These are phyloP conservation scores for Hapalemur alaotrensis DNA, from an alignment of 2,797 vertebrate species.

Conservation along the genomic window DNA sequence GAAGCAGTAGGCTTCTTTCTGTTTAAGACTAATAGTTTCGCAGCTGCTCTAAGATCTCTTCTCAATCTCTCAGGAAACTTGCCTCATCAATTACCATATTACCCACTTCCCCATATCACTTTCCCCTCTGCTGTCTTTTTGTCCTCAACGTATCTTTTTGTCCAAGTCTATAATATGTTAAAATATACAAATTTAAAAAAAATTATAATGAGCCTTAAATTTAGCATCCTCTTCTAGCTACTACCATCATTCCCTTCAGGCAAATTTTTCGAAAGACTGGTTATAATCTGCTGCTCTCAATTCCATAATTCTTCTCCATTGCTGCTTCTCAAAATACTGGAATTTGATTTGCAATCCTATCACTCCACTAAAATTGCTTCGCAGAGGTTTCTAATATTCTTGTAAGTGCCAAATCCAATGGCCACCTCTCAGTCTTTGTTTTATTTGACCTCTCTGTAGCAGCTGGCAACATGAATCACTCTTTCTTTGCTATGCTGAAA, in stretches of 20 bases:
- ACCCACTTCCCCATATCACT: not conserved
- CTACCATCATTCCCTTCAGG: not conserved
- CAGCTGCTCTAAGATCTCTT: not conserved
- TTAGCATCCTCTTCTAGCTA: conserved; percentile 8
- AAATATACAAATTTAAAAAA: not conserved
- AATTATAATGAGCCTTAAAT: not conserved
- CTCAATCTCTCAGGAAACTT: not conserved
- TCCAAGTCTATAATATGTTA: not conserved
- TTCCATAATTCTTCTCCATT: not conserved
- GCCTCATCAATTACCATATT: not conserved
- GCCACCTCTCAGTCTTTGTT: conserved; percentile 15
- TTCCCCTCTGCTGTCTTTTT: conserved; percentile 11
- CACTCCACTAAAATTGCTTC: conserved; percentile 32
- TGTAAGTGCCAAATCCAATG: not conserved
- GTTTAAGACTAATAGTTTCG: not conserved
- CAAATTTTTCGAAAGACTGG: not conserved
- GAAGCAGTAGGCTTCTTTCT: not conserved
- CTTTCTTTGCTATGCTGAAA: not conserved
- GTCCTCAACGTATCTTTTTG: not conserved
- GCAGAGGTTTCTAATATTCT: not conserved
- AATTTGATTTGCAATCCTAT: conserved; percentile 13
- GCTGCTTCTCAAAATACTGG: conserved; percentile 5
- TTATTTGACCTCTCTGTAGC: conserved; percentile 13
- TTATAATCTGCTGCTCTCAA: not conserved
- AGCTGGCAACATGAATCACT: not conserved